A percentile compares a stretch with the other conserved stretches of the same genome.
phyloP scores from a whole-genome alignment of 2,888 invertebrate genomes.

The Pseudeuparius sepicola region DNA sequence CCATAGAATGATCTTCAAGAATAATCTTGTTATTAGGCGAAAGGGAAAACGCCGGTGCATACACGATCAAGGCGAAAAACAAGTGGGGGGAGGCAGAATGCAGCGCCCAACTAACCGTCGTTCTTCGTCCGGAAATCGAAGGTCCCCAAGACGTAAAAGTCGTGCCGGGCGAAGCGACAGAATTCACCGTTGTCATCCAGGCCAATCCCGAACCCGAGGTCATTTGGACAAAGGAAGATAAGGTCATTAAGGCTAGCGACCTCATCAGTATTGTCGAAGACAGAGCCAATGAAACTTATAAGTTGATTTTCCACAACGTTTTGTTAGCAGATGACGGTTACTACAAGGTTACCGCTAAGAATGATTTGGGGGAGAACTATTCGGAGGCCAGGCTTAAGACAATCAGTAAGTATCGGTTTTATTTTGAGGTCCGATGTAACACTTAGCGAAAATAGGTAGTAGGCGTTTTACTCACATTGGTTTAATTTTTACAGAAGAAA shows the following conservation, averaged over 20 bases:
- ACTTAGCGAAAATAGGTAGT: no score
- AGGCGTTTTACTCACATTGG: constrained; percentile 5
- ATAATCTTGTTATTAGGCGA: no score
- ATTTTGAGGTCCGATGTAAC: no score
- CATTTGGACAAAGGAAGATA: constrained; percentile 67
- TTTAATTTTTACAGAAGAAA: constrained; percentile 33
- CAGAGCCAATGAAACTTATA: constrained; percentile 52
- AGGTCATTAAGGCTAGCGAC: constrained; percentile 48
- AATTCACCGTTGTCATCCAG: constrained; percentile 58
- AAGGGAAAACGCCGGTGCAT: constrained; percentile 71
- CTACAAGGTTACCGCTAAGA: constrained; percentile 69
- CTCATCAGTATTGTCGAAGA: constrained; percentile 52
- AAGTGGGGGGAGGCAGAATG: constrained; percentile 67
- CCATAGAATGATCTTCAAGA: no score
- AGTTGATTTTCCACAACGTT: constrained; percentile 61
- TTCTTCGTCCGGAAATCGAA: constrained; percentile 69
- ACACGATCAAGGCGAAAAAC: constrained; percentile 70
- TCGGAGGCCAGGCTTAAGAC: constrained; percentile 60
- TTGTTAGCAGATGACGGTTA: constrained; percentile 64
- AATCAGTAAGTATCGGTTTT: constrained; percentile 50
- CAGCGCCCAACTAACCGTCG: constrained; percentile 65
- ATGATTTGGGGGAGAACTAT: constrained; percentile 63
- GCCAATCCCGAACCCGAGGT: constrained; percentile 87
- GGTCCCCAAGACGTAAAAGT: constrained; percentile 63
- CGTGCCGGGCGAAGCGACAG: constrained; percentile 66